Conservation (phyloP, 2,797 vertebrate genomes). For the Takifugu rubripes region DNA sequence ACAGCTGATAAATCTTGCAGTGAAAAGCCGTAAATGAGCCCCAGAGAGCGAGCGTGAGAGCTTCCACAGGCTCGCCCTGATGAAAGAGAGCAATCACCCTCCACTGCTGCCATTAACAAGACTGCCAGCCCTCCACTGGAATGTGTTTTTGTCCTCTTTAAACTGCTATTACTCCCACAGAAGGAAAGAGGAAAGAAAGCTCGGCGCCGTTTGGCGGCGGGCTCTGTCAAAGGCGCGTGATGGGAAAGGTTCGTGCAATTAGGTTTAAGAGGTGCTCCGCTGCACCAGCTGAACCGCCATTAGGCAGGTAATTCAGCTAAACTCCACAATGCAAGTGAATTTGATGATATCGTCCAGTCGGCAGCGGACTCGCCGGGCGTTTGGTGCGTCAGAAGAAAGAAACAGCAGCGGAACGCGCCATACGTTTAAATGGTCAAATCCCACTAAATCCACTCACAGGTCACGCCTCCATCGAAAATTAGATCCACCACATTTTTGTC, state of each 20-base stretch:
- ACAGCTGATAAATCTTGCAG: conserved; percentile 41
- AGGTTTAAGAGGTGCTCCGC: conserved; percentile 19
- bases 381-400: too few species aligned
- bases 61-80: conserved; percentile 27
- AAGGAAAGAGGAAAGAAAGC: conserved; percentile 10
- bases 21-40: conserved; percentile 54
- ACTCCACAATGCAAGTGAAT: background rate
- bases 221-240: conserved; percentile 26
- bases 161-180: conserved; percentile 34
- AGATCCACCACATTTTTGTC: too few species aligned
- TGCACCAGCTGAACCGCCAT: conserved; percentile 7
- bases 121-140: conserved; percentile 25
- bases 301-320: background rate
- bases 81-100: conserved; percentile 57
- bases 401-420: too few species aligned
- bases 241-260: conserved; percentile 28
- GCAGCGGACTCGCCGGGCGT: too few species aligned
- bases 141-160: conserved; percentile 27
- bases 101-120: conserved; percentile 35
- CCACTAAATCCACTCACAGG: too few species aligned
- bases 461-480: too few species aligned
- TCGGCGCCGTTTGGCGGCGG: conserved; percentile 20
- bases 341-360: background rate
- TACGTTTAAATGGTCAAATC: too few species aligned
- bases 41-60: conserved; percentile 6